phyloP scores from a whole-genome alignment of 2,888 invertebrate genomes.

The Xanthia icteritia region DNA sequence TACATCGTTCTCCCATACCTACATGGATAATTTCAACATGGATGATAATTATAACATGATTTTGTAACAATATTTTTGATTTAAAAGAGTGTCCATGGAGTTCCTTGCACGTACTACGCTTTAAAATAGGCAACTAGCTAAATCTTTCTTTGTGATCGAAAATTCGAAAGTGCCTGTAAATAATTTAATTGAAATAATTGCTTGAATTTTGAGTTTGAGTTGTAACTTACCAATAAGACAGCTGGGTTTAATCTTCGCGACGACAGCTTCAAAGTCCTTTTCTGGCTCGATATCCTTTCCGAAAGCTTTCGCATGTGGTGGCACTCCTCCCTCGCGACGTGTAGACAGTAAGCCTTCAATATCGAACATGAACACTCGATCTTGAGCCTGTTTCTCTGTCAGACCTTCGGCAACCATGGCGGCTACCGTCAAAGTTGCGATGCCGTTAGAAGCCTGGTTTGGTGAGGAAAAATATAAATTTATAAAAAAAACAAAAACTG shows the following conservation, averaged over 20 bases:
- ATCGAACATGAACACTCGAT: conserved; percentile 98
- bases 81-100: no score
- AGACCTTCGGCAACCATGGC: conserved; percentile 95
- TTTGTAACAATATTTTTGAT: no score
- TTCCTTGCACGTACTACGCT: no score
- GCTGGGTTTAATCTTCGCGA: conserved; percentile 96
- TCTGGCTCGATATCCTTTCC: conserved; percentile 95
- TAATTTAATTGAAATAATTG: background rate
- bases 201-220: background rate
- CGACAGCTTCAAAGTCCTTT: conserved; percentile 94
- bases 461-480: background rate
- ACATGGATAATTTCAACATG: no score
- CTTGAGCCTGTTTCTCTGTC: conserved; percentile 93
- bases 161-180: background rate
- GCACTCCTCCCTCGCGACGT: conserved; percentile 92
- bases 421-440: conserved; percentile 96
- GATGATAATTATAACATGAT: no score
- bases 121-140: no score
- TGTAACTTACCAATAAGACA: conserved; percentile 94
- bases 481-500: background rate
- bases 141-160: no score
- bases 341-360: conserved; percentile 96
- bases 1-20: no score
- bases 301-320: conserved; percentile 93
- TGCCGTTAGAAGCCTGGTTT: conserved; percentile 96